Evolutionary conservation across 2,888 invertebrate genomes (phyloP).

Genomic region (Furcula furcula): DNA sequence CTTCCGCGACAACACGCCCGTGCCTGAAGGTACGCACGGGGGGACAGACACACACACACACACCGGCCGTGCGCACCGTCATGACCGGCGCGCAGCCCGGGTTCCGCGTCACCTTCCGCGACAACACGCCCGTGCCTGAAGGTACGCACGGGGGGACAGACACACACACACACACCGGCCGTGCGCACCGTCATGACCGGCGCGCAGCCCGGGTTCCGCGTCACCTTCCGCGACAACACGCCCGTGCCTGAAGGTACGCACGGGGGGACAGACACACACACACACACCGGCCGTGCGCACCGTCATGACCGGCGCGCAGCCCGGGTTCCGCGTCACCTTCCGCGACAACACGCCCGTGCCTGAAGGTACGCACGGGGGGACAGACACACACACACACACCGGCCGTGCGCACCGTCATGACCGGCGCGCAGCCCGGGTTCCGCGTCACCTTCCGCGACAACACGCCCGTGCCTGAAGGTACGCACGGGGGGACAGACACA

Average conservation of each 20-base stretch:
- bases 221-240: conserved; percentile 87
- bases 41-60: background rate
- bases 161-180: conserved; percentile 6
- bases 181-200: conserved; percentile 72
- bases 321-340: conserved; percentile 85
- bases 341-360: conserved; percentile 87
- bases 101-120: conserved; percentile 86
- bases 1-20: conserved; percentile 86
- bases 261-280: background rate
- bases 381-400: background rate
- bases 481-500: background rate
- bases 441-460: conserved; percentile 87
- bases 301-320: conserved; percentile 39
- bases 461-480: conserved; percentile 83
- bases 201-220: conserved; percentile 70
- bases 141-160: conserved; percentile 12
- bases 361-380: conserved; percentile 20
- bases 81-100: conserved; percentile 37
- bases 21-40: conserved; percentile 72
- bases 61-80: conserved; percentile 76
- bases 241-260: conserved; percentile 82
- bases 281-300: conserved; percentile 71
- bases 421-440: conserved; percentile 58
- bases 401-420: conserved; percentile 77
- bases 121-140: conserved; percentile 86